These are phyloP conservation scores for Nephrocerus scutellatus DNA, from an alignment of 2,888 invertebrate species.

Conservation along the genomic window DNA sequence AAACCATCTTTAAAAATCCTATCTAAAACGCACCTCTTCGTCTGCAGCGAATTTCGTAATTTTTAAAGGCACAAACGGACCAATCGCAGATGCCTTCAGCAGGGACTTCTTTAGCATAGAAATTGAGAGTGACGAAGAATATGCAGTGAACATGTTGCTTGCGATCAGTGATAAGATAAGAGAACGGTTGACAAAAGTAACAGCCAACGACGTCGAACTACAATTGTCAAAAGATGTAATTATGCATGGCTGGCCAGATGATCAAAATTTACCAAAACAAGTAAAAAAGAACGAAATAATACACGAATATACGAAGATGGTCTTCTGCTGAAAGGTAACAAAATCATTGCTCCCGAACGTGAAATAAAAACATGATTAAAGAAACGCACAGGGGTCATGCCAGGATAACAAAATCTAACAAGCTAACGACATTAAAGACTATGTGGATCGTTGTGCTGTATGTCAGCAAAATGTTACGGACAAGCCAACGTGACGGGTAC, in stretches of 20 bases:
- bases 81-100: too few relatives aligned
- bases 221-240: background rate
- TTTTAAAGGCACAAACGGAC: too few relatives aligned
- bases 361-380: background rate
- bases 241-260: background rate
- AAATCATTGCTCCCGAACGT: background rate
- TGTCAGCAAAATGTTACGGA: background rate
- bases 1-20: too few relatives aligned
- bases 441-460: background rate
- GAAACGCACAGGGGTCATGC: background rate
- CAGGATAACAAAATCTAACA: background rate
- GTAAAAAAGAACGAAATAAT: background rate
- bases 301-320: background rate
- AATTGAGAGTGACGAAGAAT: conserved; percentile 1
- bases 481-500: background rate
- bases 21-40: too few relatives aligned
- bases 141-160: conserved; percentile 4
- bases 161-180: background rate
- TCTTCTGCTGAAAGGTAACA: background rate
- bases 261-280: background rate
- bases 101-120: too few relatives aligned
- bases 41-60: too few relatives aligned
- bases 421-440: conserved; percentile 1
- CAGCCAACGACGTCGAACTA: background rate
- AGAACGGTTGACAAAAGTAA: background rate